These are phyloP conservation scores for Timema cristinae DNA, from an alignment of 2,888 invertebrate species.

Conservation along the genomic window DNA sequence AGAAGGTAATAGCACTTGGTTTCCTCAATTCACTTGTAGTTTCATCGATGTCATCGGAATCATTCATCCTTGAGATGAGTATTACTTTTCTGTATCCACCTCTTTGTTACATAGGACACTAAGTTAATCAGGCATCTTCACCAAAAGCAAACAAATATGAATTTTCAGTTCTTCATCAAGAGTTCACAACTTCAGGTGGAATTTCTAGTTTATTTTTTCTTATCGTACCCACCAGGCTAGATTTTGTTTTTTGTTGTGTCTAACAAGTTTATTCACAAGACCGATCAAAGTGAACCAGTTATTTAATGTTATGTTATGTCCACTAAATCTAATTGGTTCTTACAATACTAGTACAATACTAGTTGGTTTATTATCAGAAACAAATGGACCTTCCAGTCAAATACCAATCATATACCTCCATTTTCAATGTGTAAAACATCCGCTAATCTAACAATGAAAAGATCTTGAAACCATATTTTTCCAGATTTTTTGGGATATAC, in stretches of 20 bases:
- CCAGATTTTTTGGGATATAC: conserved; percentile 1
- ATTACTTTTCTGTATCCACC: neutral
- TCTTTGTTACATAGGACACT: conserved; percentile 3
- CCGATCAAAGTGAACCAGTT: neutral
- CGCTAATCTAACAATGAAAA: neutral
- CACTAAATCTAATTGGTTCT: neutral
- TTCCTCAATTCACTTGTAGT: neutral
- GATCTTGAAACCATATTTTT: neutral
- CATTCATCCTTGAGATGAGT: conserved; percentile 1
- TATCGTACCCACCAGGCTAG: neutral
- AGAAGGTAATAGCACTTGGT: too few relatives aligned
- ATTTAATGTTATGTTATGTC: neutral
- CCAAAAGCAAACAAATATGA: neutral
- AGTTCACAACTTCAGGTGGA: neutral
- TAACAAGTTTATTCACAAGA: neutral
- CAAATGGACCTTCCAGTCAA: neutral
- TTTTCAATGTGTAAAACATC: neutral
- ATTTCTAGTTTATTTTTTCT: conserved; percentile 12
- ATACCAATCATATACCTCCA: conserved; percentile 8
- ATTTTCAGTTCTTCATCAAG: neutral
- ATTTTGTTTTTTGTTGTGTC: neutral
- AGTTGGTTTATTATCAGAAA: neutral
- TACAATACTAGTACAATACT: neutral
- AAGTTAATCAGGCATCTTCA: neutral
- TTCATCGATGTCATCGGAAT: neutral